Conservation (phyloP, 2,888 invertebrate species). For the Galeopsomyia nigrocyanea region DNA sequence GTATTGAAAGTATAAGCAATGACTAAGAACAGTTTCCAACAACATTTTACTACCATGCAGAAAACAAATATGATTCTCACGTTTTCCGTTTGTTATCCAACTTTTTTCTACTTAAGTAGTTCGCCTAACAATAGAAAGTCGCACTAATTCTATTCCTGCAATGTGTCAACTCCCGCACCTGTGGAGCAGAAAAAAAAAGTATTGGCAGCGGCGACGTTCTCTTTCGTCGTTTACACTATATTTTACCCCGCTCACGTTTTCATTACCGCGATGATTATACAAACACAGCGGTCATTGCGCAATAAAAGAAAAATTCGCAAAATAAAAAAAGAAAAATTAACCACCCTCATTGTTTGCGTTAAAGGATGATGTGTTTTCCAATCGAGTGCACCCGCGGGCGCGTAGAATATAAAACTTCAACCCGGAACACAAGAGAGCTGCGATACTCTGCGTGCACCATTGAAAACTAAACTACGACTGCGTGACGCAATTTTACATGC, state of each 20-base stretch:
- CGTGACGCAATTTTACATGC: conserved; percentile 9
- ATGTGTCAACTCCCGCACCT: conserved; percentile 16
- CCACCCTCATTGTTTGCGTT: neutral
- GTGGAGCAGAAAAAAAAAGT: conserved; percentile 4
- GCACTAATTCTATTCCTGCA: neutral
- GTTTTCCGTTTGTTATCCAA: too few species aligned
- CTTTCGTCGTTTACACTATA: neutral
- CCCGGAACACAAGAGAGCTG: neutral
- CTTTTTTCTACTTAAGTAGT: too few species aligned
- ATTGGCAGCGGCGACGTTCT: neutral
- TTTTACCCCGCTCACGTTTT: conserved; percentile 22
- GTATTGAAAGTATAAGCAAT: too few species aligned
- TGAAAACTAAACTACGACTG: conserved; percentile 6
- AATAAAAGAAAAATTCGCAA: too few species aligned
- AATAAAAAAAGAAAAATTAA: too few species aligned
- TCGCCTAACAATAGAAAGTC: too few species aligned
- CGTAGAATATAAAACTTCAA: neutral
- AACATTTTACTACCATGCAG: too few species aligned
- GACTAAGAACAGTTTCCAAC: too few species aligned
- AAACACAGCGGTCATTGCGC: neutral
- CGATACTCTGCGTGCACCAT: too few species aligned
- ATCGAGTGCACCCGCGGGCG: neutral
- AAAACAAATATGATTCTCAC: too few species aligned
- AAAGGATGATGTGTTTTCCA: conserved; percentile 7
- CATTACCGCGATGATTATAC: conserved; percentile 6